A percentile compares a stretch with the other conserved stretches of the same genome.
These are phyloP conservation scores for Leucophenga montana DNA, from an alignment of 2,888 invertebrate species.

Conservation along the genomic window DNA sequence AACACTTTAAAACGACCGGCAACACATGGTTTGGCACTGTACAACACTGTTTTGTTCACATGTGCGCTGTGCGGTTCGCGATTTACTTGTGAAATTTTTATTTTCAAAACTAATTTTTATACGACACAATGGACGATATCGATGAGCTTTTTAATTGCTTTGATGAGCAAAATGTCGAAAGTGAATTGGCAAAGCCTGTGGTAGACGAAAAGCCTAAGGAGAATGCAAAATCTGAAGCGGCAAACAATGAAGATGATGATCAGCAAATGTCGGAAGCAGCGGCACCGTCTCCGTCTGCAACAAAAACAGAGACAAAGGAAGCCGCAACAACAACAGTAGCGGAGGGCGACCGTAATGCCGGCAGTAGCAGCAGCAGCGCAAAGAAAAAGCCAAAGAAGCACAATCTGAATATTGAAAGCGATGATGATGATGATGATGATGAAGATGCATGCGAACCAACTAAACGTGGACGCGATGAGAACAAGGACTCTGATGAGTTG, in stretches of 20 bases:
- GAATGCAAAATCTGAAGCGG: not conserved
- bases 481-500: conserved; percentile 51
- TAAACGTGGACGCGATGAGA: conserved; percentile 4
- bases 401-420: conserved; percentile 20
- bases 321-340: conserved; percentile 30
- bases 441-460: conserved; percentile 21
- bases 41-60: too few relatives aligned
- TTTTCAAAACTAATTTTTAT: too few relatives aligned
- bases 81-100: too few relatives aligned
- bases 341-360: not conserved
- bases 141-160: conserved; percentile 73
- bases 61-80: too few relatives aligned
- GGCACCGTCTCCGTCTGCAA: not conserved
- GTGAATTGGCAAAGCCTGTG: conserved; percentile 24
- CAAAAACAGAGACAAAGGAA: conserved; percentile 10
- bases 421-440: conserved; percentile 29
- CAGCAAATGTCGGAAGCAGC: not conserved
- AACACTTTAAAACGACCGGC: too few relatives aligned
- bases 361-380: not conserved
- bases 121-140: conserved; percentile 63
- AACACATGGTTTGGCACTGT: too few relatives aligned
- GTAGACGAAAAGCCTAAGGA: not conserved
- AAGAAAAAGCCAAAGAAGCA: conserved; percentile 37
- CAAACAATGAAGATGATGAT: not conserved
- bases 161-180: conserved; percentile 57